Evolutionary conservation across 2,888 invertebrate species (phyloP).

Genomic region (Fragum fragum): DNA sequence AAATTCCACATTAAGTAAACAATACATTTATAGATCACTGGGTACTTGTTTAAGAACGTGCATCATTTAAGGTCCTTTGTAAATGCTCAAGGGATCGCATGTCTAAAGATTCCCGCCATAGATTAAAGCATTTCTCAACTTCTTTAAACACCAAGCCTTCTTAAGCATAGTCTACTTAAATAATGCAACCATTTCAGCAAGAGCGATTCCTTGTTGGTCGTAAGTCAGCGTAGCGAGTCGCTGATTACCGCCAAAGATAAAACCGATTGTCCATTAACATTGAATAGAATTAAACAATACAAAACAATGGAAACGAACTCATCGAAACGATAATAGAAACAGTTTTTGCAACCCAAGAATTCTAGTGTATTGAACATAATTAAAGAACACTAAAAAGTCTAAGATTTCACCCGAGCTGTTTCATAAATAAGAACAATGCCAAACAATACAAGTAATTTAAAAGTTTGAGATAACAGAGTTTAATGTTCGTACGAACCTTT

Average conservation of each 20-base stretch:
- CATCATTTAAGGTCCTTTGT: constrained; percentile 15
- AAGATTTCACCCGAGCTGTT: not conserved
- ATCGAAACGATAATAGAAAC: constrained; percentile 6
- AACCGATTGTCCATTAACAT: constrained; percentile 16
- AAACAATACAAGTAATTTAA: constrained; percentile 3
- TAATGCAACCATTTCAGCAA: constrained; percentile 28
- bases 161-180: constrained; percentile 5
- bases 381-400: not conserved
- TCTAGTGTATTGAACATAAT: constrained; percentile 6
- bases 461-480: constrained; percentile 10
- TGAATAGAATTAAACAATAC: not conserved
- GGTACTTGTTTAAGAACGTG: constrained; percentile 25
- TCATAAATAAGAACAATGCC: constrained; percentile 4
- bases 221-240: not conserved
- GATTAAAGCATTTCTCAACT: constrained; percentile 35
- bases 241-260: constrained; percentile 40
- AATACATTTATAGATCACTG: constrained; percentile 15
- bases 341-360: constrained; percentile 6
- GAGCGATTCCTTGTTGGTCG: constrained; percentile 19
- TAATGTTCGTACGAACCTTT: not conserved
- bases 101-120: constrained; percentile 59
- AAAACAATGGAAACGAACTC: not conserved
- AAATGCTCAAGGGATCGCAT: constrained; percentile 17
- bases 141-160: constrained; percentile 19
- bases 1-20: not conserved